Base-by-base conservation (phyloP, 2,113 vertebrate genomes). In the Dipodomys stephensi region DNA sequence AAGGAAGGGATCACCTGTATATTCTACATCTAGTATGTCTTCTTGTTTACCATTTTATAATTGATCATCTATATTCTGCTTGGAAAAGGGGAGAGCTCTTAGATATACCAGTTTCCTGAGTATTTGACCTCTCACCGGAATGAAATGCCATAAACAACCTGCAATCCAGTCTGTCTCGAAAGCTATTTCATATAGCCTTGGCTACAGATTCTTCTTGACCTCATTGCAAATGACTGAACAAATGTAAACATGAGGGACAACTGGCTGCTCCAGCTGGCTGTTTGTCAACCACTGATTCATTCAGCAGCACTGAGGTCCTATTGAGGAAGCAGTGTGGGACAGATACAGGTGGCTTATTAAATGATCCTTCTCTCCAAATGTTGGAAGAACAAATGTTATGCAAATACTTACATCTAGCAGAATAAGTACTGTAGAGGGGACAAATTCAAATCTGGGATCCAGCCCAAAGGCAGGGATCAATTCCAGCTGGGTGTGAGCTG, bases 261-360 rank as follows among this genome's bases (percentile, higher is more conserved):
- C 67, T 27, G 57, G 69, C 94, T 84, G 92, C 64, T 87, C 93
- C 78, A 93, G 72, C 62, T 89, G 94, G 91, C 94, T 62, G 67
- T 49, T 25, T 69, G 73, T 91, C 91, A 94, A 5, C 81, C 81
- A 35, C 57, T 67, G 77, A 92, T 71, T 95, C 84, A 65, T 7
- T 53, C 44, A 6, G 1, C 81, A 91, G 83, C 76, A 18, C 74
- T 28, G 32, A 92, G 77, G 60, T 67, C 74, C 94, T 57, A 1
- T 32, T 71, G 89, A 89, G 60, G 72, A 65, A 91, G 64, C 62
- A 30, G 35, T 35, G 22, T 84, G 81, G 83, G 44, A 6, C 78
- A 62, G 89, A 77, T 35, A 35, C 64, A 62, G 64, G 84, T 79
- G 82, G 84, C 60, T 84, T 77, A 22, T 88, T n/a, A 84, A 57